A percentile compares a stretch with the other conserved stretches of the same genome.
Conservation (phyloP, 2,113 vertebrate species). For the Pogonocichla stellata region DNA sequence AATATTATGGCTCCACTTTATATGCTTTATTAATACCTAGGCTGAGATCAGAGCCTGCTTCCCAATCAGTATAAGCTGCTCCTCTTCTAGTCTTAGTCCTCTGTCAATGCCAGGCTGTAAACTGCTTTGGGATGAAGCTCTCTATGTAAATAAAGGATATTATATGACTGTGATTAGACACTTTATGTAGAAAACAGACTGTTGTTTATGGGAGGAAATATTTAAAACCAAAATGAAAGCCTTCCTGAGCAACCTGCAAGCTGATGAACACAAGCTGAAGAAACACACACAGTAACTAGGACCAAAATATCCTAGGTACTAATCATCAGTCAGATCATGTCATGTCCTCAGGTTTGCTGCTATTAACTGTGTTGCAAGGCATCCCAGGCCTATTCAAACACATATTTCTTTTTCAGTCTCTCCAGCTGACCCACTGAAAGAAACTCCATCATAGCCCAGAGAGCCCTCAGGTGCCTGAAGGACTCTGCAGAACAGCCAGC, state of each 20-base stretch:
- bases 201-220: not conserved
- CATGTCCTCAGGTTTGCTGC: not conserved
- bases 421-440: conserved; percentile 17
- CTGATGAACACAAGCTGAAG: not conserved
- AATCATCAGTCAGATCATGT: not conserved
- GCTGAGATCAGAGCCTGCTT: not conserved
- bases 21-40: not conserved
- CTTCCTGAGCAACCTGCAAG: not conserved
- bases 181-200: not conserved
- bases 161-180: not conserved
- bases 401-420: not conserved
- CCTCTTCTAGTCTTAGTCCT: not conserved
- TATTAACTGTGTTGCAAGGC: conserved; percentile 6
- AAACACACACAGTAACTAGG: not conserved
- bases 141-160: not conserved
- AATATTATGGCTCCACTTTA: not conserved
- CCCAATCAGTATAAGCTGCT: not conserved
- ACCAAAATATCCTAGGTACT: conserved; percentile 10
- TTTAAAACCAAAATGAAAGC: not conserved
- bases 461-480: conserved; percentile 17
- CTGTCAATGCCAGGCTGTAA: not conserved
- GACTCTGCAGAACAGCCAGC: not conserved
- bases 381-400: conserved; percentile 30
- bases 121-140: not conserved
- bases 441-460: not conserved